phyloP scores from a whole-genome alignment of 2,113 vertebrate genomes.

The Motacilla tschutschensis region DNA sequence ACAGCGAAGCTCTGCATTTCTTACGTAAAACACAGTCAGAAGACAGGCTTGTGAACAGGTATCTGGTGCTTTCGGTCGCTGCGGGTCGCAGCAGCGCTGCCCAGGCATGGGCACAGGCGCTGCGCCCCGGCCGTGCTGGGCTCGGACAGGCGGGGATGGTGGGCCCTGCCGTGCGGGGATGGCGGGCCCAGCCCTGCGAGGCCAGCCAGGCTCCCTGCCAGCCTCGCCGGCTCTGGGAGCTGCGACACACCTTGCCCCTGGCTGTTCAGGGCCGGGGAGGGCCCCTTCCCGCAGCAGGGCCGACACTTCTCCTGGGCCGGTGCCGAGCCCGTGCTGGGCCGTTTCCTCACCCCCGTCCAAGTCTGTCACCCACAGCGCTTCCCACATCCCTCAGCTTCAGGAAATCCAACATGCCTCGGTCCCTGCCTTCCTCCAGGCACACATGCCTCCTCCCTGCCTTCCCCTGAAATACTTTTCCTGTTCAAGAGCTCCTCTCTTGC shows the following conservation, averaged over 20 bases:
- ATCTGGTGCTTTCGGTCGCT: background rate
- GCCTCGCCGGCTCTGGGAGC: background rate
- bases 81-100: background rate
- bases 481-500: background rate
- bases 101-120: fast-evolving
- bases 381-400: constrained; percentile 41
- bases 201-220: background rate
- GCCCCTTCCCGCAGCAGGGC: background rate
- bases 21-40: background rate
- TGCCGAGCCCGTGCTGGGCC: background rate
- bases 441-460: background rate
- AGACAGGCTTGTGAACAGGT: background rate
- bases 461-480: background rate
- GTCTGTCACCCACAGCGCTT: constrained; percentile 31
- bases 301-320: background rate
- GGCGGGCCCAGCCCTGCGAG: background rate
- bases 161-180: fast-evolving
- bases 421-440: background rate
- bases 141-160: fast-evolving
- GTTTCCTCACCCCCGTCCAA: background rate
- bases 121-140: background rate
- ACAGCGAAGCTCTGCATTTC: background rate
- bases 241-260: background rate
- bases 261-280: background rate
- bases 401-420: constrained; percentile 32